phyloP scores from a whole-genome alignment of 1,140 invertebrate genomes.

The Bilobella aurantiaca region DNA sequence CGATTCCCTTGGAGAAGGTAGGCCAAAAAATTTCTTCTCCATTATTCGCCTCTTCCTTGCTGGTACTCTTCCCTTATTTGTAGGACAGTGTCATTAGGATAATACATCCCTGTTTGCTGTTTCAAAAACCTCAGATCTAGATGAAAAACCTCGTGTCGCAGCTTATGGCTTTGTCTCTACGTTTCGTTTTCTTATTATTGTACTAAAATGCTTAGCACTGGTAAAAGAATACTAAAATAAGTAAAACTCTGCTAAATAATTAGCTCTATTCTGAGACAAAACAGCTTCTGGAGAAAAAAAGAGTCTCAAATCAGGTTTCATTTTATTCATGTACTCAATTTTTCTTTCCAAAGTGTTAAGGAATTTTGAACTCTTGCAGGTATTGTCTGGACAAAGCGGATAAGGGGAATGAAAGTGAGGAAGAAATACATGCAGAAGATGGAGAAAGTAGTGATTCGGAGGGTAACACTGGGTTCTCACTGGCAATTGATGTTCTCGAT shows the following conservation, averaged over 20 bases:
- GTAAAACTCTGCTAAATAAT: not conserved
- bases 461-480: not conserved
- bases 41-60: too few relatives aligned
- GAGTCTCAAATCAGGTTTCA: not conserved
- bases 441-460: slow-evolving; percentile 7
- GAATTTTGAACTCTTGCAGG: slow-evolving; percentile 26
- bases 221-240: not conserved
- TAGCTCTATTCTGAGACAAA: not conserved
- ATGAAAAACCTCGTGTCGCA: too few relatives aligned
- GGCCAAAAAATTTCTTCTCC: too few relatives aligned
- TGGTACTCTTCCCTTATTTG: too few relatives aligned
- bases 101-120: too few relatives aligned
- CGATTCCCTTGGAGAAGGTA: slow-evolving; percentile 61
- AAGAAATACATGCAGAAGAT: slow-evolving; percentile 37
- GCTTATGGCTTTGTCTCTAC: too few relatives aligned
- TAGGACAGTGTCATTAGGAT: too few relatives aligned
- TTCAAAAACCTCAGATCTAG: too few relatives aligned
- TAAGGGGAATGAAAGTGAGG: slow-evolving; percentile 37
- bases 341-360: not conserved
- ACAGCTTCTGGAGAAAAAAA: not conserved
- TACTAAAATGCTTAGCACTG: not conserved
- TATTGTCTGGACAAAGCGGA: slow-evolving; percentile 36
- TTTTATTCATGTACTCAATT: not conserved
- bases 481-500: not conserved
- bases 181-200: too few relatives aligned